These are phyloP conservation scores for Megaceryle torquata DNA, from an alignment of 2,113 vertebrate species.

Conservation along the genomic window DNA sequence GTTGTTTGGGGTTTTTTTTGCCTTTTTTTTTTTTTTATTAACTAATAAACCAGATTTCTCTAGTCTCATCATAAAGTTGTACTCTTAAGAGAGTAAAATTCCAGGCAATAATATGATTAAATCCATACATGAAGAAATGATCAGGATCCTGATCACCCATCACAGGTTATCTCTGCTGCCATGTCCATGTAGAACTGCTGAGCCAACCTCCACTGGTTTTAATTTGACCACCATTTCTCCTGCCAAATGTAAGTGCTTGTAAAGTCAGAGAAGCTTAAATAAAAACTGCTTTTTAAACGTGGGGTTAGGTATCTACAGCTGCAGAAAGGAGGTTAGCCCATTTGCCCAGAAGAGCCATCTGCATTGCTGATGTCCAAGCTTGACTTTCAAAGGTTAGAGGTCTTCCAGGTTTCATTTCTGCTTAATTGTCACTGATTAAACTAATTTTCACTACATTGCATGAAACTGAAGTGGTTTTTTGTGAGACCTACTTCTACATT, in stretches of 20 bases:
- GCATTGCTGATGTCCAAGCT: background rate
- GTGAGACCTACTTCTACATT: background rate
- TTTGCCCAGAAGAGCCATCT: background rate
- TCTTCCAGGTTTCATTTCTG: background rate
- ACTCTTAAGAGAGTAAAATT: background rate
- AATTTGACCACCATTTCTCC: accelerated
- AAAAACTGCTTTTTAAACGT: background rate
- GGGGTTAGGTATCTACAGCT: background rate
- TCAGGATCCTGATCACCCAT: background rate
- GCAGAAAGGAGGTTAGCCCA: background rate
- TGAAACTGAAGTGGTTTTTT: background rate
- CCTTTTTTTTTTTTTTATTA: too few species aligned
- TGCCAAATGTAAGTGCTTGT: background rate
- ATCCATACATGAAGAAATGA: background rate
- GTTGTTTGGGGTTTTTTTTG: background rate
- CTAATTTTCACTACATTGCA: background rate
- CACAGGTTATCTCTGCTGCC: background rate
- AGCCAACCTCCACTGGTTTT: background rate
- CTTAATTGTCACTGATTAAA: background rate
- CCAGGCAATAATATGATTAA: background rate
- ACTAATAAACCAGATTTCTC: background rate
- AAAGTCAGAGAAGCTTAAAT: background rate
- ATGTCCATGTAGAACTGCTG: background rate
- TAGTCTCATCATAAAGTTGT: background rate
- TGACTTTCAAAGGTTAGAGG: background rate